phyloP scores from a whole-genome alignment of 2,113 vertebrate species.

The Phaethon lepturus region DNA sequence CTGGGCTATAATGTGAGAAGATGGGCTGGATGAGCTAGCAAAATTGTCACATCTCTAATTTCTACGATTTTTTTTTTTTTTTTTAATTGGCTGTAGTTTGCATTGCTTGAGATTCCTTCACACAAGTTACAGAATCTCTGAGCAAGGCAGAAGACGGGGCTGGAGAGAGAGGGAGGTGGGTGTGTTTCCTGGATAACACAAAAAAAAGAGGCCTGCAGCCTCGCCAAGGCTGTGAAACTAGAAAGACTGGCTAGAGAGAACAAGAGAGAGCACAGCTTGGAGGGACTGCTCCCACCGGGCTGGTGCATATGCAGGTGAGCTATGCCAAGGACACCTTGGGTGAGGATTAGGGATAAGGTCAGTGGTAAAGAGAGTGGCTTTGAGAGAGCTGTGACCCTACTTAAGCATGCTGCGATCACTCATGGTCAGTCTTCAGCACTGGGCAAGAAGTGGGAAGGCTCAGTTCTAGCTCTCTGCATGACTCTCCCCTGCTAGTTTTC shows the following conservation, averaged over 20 bases:
- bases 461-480: neutral
- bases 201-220: neutral
- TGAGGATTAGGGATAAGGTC: neutral
- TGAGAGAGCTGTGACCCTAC: neutral
- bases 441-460: neutral
- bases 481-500: neutral
- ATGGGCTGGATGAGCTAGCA: neutral
- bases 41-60: neutral
- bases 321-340: neutral
- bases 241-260: slow-evolving; percentile 45
- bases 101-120: neutral
- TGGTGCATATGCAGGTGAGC: neutral
- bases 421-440: neutral
- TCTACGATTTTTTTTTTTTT: neutral
- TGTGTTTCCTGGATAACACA: slow-evolving; percentile 31
- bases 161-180: neutral
- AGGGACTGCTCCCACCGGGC: neutral
- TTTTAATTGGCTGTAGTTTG: neutral
- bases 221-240: slow-evolving; percentile 52
- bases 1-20: neutral
- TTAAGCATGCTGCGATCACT: fast-evolving
- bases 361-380: neutral
- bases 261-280: neutral
- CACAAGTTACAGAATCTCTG: neutral
- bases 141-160: neutral